These are phyloP conservation scores for Antennarius striatus DNA, from an alignment of 2,113 vertebrate genomes.

Conservation along the genomic window DNA sequence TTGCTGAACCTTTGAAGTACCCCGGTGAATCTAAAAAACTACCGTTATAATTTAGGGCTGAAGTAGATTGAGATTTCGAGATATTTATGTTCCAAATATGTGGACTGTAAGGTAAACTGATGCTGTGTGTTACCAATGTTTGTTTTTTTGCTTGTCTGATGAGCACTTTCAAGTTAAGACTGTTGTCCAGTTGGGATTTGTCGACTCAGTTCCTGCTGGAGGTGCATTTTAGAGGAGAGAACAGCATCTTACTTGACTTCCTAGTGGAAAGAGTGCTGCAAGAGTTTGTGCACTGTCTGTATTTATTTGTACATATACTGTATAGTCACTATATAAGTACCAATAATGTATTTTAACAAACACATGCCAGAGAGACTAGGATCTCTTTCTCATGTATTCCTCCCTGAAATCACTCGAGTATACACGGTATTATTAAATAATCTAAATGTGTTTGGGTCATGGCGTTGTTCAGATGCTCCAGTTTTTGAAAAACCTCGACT, in stretches of 20 bases:
- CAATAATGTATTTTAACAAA: slow-evolving; percentile 21
- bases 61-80: slow-evolving; percentile 25
- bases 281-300: slow-evolving; percentile 27
- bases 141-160: slow-evolving; percentile 30
- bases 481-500: no score
- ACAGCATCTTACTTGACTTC: no score
- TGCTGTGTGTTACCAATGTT: slow-evolving; percentile 6
- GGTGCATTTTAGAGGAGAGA: no score
- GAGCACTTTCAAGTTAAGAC: slow-evolving; percentile 36
- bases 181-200: not conserved
- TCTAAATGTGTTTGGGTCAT: no score
- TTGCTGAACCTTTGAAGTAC: not conserved
- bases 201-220: no score
- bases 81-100: slow-evolving; percentile 35
- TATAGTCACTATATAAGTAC: not conserved
- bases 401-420: no score
- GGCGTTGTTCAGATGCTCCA: no score
- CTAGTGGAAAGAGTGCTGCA: not conserved
- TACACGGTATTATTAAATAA: no score
- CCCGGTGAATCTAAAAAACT: slow-evolving; percentile 6
- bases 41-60: not conserved
- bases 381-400: no score
- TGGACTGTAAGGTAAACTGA: not conserved
- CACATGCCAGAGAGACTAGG: not conserved
- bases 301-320: slow-evolving; percentile 63